These are phyloP conservation scores for Eubasilissa splendida DNA, from an alignment of 2,888 invertebrate species.

Conservation along the genomic window DNA sequence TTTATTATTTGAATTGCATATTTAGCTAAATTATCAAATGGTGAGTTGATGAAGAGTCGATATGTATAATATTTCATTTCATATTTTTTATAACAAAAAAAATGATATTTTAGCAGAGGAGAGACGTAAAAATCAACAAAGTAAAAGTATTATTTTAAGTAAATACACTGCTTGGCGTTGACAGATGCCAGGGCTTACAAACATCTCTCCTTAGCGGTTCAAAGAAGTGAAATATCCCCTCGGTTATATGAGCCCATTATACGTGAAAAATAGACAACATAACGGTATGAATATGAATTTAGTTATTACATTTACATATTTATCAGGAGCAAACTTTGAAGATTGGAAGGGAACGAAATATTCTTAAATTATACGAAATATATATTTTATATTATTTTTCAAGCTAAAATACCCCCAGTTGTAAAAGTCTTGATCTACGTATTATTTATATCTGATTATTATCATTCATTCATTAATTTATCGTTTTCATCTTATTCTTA, in stretches of 20 bases:
- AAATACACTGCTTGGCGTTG: constrained; percentile 20
- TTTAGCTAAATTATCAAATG: too few species aligned
- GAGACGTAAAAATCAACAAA: constrained; percentile 25
- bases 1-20: too few species aligned
- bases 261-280: constrained; percentile 34
- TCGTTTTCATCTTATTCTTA: too few species aligned
- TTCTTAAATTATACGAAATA: too few species aligned
- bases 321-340: constrained; percentile 19
- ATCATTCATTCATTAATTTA: too few species aligned
- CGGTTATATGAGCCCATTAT: constrained; percentile 22
- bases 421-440: too few species aligned
- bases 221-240: constrained; percentile 4
- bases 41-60: too few species aligned
- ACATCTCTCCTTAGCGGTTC: background rate
- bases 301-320: constrained; percentile 35
- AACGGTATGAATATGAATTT: constrained; percentile 35
- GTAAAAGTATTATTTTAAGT: constrained; percentile 2
- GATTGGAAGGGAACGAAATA: background rate
- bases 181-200: constrained; percentile 16
- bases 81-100: too few species aligned
- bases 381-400: too few species aligned
- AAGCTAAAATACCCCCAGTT: too few species aligned
- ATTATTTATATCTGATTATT: too few species aligned
- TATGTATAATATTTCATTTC: too few species aligned
- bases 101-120: background rate